Base-by-base conservation (phyloP, 2,888 invertebrate genomes). In the Myopa testacea region DNA sequence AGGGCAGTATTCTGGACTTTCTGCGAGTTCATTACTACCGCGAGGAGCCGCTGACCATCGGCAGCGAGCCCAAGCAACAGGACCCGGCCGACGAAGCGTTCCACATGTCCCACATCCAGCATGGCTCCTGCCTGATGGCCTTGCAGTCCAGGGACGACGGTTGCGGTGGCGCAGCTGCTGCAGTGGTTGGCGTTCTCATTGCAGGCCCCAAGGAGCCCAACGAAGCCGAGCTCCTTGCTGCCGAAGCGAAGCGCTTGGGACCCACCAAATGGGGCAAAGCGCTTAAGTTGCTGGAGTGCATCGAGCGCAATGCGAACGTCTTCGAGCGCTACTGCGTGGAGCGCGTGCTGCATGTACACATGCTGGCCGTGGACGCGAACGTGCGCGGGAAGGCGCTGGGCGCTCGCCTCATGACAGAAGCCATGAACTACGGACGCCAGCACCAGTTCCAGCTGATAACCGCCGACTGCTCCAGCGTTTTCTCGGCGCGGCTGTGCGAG, bases 41-140 rank as follows among this genome's bases (percentile, higher is more conserved):
- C 0, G 88, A 89, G 37, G 89, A 89, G 63, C 88, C 89, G 4
- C 75, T 88, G 6, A 87, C 86, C 4, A 77, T 79, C 0, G 87
- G 87, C 40, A 84, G 82, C 52, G 81, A 82, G 4, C 87, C 87
- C 0, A 80, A 80, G 4, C 82, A 84, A 26, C 87, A 85, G 4
- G 84, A 84, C 12, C 78, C 80, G 3, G 84, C 81, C 14, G 89
- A 89, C 79, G 84, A 85, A 63, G 81, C 84, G 3, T 87, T 85
- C 58, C 81, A 83, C 69, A 82, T 87, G 70, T 84, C 85, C 4
- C 82, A 86, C 34, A 78, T 89, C 0, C 38, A 79, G 1, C 78
- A 84, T 26, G 86, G 85, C 62, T 82, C 85, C 4, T 85, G 87
- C 72, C 68, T 88, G 12, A 77, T 86, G 75, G 84, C 85, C 0